Base-by-base conservation (phyloP, 2,888 invertebrate genomes). In the Amphipyra berbera region DNA sequence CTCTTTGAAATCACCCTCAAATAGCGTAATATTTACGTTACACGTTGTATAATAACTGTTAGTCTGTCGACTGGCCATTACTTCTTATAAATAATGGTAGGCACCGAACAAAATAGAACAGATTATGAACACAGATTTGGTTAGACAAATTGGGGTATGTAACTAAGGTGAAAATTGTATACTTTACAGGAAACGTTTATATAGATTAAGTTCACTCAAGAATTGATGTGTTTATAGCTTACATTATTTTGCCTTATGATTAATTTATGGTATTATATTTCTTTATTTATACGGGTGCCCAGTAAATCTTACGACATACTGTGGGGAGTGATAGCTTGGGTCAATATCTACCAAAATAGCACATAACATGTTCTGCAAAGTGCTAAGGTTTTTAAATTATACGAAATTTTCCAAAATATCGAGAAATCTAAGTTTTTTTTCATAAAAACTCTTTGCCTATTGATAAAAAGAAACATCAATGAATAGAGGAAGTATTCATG, bases 61-160 rank as follows among this genome's bases (percentile, higher is more conserved):
- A 90, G 83, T 90, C 91, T 91, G 86, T 91, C 90, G 86, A 86
- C 89, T 87, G 86, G 77, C 85, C 88, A 89, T 91, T 90, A 90
- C 86, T 88, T 86, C 82, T 78, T 90, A 71, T 76, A 79, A 81
- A 79, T 80, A 89, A 88, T 86, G 88, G 84, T 85, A 77, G 77
- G 61, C 63, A 87, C 78, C 76, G 85, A 83, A 88, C 79, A 88
- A 91, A 90, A 89, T 86, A 86, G 87, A 90, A 88, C 90, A 89
- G 88, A 86, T 83, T 83, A 85, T 78, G 64, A 63, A 76, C 80
- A 83, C 78, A 77, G 74, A 74, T 80, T 80, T 72, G 61, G 72
- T 62, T 68, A 73, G 60, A 73, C 70, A 73, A 78, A 75, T 78
- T 63, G 52, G 45, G 63, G 67, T 69, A 57, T 48, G 57, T 56